Base-by-base conservation (phyloP, 2,113 vertebrate genomes). In the Leuciscus idus region DNA sequence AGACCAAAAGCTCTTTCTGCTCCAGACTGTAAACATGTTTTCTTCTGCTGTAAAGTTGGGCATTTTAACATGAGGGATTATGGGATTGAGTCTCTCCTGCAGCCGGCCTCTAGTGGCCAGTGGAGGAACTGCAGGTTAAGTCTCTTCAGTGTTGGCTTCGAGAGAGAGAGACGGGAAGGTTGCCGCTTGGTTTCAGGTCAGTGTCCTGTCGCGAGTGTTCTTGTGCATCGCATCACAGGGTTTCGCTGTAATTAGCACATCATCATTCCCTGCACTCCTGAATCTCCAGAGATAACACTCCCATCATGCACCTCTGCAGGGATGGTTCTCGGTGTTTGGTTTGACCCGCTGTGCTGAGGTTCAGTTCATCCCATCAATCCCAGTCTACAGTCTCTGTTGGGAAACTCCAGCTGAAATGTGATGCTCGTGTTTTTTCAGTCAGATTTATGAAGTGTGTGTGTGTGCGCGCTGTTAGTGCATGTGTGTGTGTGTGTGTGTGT, bases 241-340 rank as follows among this genome's bases (percentile, higher is more conserved):
- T 50, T 75, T 17, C 17, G n/a, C 73, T 76, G 73, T 76, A 76
- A 50, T 76, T 76, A 28, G n/a, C 73, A 4, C n/a, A 76, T 76
- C n/a, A 76, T 76, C 13, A 17, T 19, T 76, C 28, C 46, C 73
- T 50, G 73, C 7, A 6, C 39, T 39, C 68, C 6, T 72, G 68
- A 72, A 72, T 72, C 68, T 43, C 19, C 68, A 39, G 68, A 39
- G 68, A 33, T 39, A 6, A 39, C n/a, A 1, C 23, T 75, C n/a
- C 46, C 26, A 76, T 50, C 73, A 76, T 76, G 39, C 73, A 50
- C 26, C 46, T 28, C 73, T 50, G n/a, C 39, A n/a, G 36, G 21
- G 39, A 50, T 2, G 39, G 73, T 46, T 28, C 43, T 76, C 73
- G 28, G 73, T 17, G 21, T 17, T 50, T 48, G 6, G 3, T 21